Base-by-base conservation (phyloP, 2,113 vertebrate genomes). In the Sander vitreus region DNA sequence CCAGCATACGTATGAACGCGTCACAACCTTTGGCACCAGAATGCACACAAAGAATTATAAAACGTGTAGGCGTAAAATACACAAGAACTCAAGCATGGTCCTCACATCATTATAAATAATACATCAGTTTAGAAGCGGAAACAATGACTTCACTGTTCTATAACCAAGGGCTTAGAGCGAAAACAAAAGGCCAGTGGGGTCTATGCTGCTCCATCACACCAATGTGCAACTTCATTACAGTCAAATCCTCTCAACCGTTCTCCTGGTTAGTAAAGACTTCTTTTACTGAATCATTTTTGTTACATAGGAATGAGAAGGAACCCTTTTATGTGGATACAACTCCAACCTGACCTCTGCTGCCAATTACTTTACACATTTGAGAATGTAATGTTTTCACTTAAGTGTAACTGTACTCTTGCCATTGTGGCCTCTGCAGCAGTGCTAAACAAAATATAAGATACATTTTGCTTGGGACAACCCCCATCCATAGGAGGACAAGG, bases 91-190 rank as follows among this genome's bases (percentile, higher is more conserved):
- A 39, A 33, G 45, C 23, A 2, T 36, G 33, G 8, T 19, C 39
- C 48, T 62, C 48, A 39, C 50, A 45, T 51, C 18, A 62, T 72
- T 25, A 72, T 48, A 19, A 45, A 57, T 33, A n/a, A 13, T 19
- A 54, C 75, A 27, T 51, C 19, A 71, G 65, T 50, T n/a, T 43
- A 43, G 15, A 36, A 73, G 12, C 55, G 12, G n/a, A 69, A 84
- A 84, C 75, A 84, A 63, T 48, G 62, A 55, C 21, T 68, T 25
- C 63, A 55, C 48, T 78, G 81, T 84, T n/a, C 62, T 36, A 48
- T 39, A 66, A 60, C 45, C 30, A 39, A 62, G 39, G 47, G 67
- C 62, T 73, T 53, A 43, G 67, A 54, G 62, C 1, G 81, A 30
- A 73, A 73, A 78, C 45, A 77, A 73, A 73, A 58, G 73, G 33